Conservation (phyloP, 2,113 vertebrate genomes). For the Ictidomys tridecemlineatus region DNA sequence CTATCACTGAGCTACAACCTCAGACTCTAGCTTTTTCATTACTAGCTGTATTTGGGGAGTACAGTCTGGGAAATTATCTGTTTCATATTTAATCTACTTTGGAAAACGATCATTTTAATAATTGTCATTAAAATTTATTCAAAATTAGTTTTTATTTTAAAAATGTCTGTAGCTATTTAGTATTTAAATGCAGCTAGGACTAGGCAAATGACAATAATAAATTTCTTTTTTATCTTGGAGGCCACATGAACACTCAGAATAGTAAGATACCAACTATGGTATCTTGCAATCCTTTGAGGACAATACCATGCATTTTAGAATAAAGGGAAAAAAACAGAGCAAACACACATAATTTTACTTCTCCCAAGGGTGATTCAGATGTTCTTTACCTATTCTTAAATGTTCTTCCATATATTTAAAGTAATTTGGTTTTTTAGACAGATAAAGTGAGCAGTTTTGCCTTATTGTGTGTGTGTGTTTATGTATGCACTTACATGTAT, state of each 20-base stretch:
- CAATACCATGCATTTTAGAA: not conserved
- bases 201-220: not conserved
- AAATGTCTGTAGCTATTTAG: not conserved
- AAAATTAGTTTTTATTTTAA: not conserved
- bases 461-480: not conserved
- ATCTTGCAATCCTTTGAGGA: not conserved
- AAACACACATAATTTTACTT: not conserved
- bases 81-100: not conserved
- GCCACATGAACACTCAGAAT: not conserved
- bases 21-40: not conserved
- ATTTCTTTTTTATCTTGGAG: not conserved
- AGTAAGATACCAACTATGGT: not conserved
- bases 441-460: not conserved
- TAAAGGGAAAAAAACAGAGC: not conserved
- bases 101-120: not conserved
- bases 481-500: not conserved
- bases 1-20: too few species aligned
- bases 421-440: not conserved
- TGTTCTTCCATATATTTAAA: not conserved
- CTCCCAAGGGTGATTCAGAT: not conserved
- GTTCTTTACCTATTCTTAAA: not conserved
- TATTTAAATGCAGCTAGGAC: not conserved
- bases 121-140: constrained; percentile 26
- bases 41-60: not conserved
- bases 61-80: not conserved